Evolutionary conservation across 1,140 invertebrate genomes (phyloP).

Genomic region (Plodia interpunctella): DNA sequence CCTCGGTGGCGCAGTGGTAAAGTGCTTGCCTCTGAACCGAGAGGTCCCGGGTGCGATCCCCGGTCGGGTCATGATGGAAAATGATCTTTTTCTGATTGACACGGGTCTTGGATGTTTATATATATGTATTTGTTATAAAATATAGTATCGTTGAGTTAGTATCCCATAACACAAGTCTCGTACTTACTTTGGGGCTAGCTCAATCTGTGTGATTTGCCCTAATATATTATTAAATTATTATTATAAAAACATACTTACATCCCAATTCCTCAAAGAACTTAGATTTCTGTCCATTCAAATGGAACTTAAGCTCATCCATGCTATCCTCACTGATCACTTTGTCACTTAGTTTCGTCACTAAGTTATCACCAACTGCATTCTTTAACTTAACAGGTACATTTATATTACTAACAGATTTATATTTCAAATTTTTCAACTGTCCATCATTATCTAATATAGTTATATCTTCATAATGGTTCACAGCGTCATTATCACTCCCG

Average conservation of each 20-base stretch:
- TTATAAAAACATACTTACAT: constrained; percentile 42
- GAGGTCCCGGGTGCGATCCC: too few species aligned
- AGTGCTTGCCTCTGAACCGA: too few species aligned
- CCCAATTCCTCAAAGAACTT: constrained; percentile 63
- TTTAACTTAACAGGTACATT: constrained; percentile 34
- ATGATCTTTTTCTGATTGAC: too few species aligned
- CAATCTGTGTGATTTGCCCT: too few species aligned
- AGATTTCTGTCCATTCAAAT: constrained; percentile 28
- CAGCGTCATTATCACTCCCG: constrained; percentile 34
- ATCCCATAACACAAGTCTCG: too few species aligned
- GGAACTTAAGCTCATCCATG: constrained; percentile 16
- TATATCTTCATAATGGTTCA: constrained; percentile 60
- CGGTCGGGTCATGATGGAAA: too few species aligned
- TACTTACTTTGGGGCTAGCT: too few species aligned
- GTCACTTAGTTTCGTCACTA: constrained; percentile 22
- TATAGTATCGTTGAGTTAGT: too few species aligned
- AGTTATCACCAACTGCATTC: constrained; percentile 21
- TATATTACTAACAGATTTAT: constrained; percentile 37
- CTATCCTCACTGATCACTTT: constrained; percentile 16
- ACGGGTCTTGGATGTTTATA: too few species aligned
- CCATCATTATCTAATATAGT: constrained; percentile 53
- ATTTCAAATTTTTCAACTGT: constrained; percentile 56
- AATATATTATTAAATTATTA: too few species aligned
- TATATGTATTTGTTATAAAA: too few species aligned
- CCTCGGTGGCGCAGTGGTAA: too few species aligned